Evolutionary conservation across 2,113 vertebrate species (phyloP), one percentile per base, ranked within the genome.

Genomic region (Upupa epops): DNA sequence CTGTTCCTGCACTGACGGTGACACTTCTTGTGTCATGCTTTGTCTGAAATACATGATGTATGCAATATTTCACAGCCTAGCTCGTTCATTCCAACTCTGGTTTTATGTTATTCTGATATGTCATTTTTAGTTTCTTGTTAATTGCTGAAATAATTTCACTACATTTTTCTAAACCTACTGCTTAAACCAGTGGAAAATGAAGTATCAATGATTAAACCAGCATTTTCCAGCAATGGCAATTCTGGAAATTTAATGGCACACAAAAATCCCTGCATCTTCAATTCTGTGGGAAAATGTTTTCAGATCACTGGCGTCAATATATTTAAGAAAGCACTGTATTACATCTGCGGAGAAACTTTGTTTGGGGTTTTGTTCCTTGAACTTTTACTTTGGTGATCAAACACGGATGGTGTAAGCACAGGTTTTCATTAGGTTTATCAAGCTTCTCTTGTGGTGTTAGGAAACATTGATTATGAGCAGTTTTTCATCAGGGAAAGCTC

Each of bases 401-500:
- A 71, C 22, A 12, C 25, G 17, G 22, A 26, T 81, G 34, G 37
- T 63, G 18, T n/a, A 52, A 68, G 46, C 10, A 28, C 24, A 63
- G 10, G 68, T 82, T 86, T 89, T 81, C 37, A 71, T 45, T 46
- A 75, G 49, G 26, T 22, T 1, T 6, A 42, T 64, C 56, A 84
- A 78, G 11, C 37, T 64, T 94, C 49, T 49, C 70, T 78, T 68
- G 34, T 51, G 70, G 36, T 77, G 52, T 68, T 84, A 63, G 29
- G 37, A 89, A 60, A 8, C n/a, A 68, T 64, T 86, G 69, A 72
- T 88, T 76, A 82, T 11, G 29, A 91, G 59, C 58, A 90, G 36
- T 61, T 84, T 95, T 84, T 86, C 93, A 86, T 91, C 89, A 92
- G 59, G 65, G 36, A 65, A 89, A 87, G 73, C 74, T 87, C 87